Conservation (phyloP, 2,888 invertebrate species). For the Campoletis raptor region DNA sequence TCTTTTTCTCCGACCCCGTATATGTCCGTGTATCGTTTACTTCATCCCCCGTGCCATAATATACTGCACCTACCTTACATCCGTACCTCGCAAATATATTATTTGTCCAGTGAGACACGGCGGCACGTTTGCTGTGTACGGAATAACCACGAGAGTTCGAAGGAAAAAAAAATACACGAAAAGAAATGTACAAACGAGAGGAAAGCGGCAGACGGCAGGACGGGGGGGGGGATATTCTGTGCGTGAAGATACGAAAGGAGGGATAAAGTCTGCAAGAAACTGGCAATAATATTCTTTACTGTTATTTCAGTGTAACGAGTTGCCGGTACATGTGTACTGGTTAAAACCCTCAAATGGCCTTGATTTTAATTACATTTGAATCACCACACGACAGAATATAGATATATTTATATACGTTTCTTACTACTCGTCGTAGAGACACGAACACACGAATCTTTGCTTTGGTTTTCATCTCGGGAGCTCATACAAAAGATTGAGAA, state of each 20-base stretch:
- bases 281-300: conserved; percentile 66
- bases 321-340: conserved; percentile 41
- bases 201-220: background rate
- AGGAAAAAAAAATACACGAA: conserved; percentile 8
- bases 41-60: conserved; percentile 42
- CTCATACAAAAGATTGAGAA: conserved; percentile 16
- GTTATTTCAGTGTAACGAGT: conserved; percentile 51
- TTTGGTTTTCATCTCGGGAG: conserved; percentile 54
- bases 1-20: background rate
- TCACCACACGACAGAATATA: conserved; percentile 63
- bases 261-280: conserved; percentile 58
- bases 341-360: conserved; percentile 65
- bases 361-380: conserved; percentile 75
- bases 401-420: background rate
- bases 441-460: conserved; percentile 24
- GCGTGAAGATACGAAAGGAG: conserved; percentile 19
- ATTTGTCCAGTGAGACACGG: conserved; percentile 57
- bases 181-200: conserved; percentile 1
- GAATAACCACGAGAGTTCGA: conserved; percentile 40
- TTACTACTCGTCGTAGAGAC: background rate
- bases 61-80: conserved; percentile 24
- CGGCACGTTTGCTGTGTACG: conserved; percentile 50
- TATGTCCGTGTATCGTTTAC: conserved; percentile 15
- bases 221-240: conserved; percentile 5
- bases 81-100: conserved; percentile 59